Conservation (phyloP, 2,113 vertebrate genomes). For the Natator depressus region DNA sequence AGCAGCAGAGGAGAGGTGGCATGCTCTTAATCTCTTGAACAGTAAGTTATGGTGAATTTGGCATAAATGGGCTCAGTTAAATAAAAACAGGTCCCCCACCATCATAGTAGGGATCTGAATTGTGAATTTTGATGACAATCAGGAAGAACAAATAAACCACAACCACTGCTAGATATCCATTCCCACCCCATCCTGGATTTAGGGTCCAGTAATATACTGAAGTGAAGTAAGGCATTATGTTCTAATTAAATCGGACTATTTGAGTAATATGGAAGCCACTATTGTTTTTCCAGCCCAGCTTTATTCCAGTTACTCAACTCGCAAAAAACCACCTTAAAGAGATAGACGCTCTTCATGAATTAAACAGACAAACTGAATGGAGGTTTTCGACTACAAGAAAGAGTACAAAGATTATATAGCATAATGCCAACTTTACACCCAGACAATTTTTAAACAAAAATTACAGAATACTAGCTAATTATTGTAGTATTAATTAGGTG, state of each 20-base stretch:
- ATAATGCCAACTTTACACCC: not conserved
- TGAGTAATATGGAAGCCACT: not conserved
- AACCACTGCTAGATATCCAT: not conserved
- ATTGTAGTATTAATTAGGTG: not conserved
- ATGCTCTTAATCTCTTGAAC: not conserved
- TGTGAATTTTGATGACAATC: not conserved
- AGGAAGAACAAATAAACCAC: not conserved
- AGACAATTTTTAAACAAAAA: not conserved
- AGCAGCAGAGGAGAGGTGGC: not conserved
- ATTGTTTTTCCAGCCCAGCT: not conserved
- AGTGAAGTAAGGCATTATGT: not conserved
- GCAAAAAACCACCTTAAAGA: not conserved
- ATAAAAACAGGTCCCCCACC: not conserved
- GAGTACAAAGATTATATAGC: not conserved
- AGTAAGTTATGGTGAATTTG: not conserved
- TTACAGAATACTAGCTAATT: not conserved
- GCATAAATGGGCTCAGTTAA: not conserved
- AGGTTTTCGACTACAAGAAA: not conserved
- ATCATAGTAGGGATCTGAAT: not conserved
- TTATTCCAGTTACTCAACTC: not conserved
- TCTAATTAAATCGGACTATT: not conserved
- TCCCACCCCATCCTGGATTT: not conserved
- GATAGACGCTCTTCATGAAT: not conserved
- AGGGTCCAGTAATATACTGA: not conserved
- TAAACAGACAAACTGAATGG: not conserved